phyloP scores from a whole-genome alignment of 2,888 invertebrate species.

The Agrotis exclamationis region DNA sequence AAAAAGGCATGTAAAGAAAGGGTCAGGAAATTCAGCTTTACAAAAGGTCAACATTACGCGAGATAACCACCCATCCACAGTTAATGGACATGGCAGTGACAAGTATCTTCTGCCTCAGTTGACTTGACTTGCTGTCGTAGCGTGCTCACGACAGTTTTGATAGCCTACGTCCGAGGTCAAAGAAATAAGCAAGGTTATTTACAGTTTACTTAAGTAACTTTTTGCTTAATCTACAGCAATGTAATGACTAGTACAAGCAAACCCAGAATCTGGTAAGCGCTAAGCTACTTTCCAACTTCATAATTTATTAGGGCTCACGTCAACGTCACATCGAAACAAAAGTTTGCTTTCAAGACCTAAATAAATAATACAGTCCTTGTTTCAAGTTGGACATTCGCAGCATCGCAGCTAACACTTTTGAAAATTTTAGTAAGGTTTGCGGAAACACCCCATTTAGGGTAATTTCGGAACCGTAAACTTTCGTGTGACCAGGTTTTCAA shows the following conservation, averaged over 20 bases:
- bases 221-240: too few relatives aligned
- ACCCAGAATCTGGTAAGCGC: not conserved
- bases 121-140: not conserved
- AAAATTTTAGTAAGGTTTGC: slow-evolving; percentile 22
- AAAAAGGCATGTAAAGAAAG: slow-evolving; percentile 15
- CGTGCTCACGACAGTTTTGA: not conserved
- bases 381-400: slow-evolving; percentile 14
- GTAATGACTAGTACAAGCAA: not conserved
- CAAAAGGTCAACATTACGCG: slow-evolving; percentile 15
- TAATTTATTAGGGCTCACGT: slow-evolving; percentile 35
- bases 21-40: slow-evolving; percentile 8
- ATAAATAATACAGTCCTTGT: slow-evolving; percentile 38
- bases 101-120: not conserved
- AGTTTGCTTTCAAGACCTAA: slow-evolving; percentile 33
- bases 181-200: not conserved
- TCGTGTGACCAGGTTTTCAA: slow-evolving; percentile 26
- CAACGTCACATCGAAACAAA: slow-evolving; percentile 33
- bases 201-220: too few relatives aligned
- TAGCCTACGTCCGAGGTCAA: not conserved
- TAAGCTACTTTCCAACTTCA: slow-evolving; percentile 15
- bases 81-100: not conserved
- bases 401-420: slow-evolving; percentile 17
- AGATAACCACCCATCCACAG: not conserved
- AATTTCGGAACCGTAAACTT: slow-evolving; percentile 19
- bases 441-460: slow-evolving; percentile 13